These are phyloP conservation scores for Dysidea cf. avara DNA, from an alignment of 37 sponge, comb jelly and placozoan species.

Conservation along the genomic window DNA sequence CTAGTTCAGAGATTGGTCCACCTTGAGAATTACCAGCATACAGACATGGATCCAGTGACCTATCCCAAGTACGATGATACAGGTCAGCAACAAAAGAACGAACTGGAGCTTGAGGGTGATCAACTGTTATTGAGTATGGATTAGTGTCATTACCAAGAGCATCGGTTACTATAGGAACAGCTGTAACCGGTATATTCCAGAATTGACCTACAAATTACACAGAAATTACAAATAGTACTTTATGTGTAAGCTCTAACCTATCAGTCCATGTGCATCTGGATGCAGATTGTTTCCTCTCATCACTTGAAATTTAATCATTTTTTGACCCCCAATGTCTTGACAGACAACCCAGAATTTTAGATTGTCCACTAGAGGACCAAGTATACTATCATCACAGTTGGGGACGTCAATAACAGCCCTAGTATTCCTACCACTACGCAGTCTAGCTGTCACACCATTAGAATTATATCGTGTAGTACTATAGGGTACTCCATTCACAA, in stretches of 20 bases:
- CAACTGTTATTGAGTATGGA: neutral
- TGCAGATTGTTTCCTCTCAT: constrained; percentile 34
- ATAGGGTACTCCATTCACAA: constrained; percentile 14
- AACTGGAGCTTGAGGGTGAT: constrained; percentile 9
- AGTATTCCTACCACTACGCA: neutral
- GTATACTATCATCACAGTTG: constrained; percentile 31
- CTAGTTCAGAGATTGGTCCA: constrained; percentile 39
- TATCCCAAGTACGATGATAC: constrained; percentile 36
- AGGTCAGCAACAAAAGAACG: constrained; percentile 45
- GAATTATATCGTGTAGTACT: neutral
- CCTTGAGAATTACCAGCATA: constrained; percentile 57
- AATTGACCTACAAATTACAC: constrained; percentile 44
- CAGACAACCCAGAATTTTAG: constrained; percentile 46
- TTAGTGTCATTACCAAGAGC: neutral
- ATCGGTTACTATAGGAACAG: constrained; percentile 7
- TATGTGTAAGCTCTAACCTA: constrained; percentile 22
- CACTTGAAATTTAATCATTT: constrained; percentile 55
- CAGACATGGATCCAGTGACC: constrained; percentile 14
- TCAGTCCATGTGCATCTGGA: constrained; percentile 40
- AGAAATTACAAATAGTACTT: neutral
- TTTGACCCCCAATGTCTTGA: constrained; percentile 8
- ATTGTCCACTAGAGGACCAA: too few relatives aligned
- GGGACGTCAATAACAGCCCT: constrained; percentile 42
- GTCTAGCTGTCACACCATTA: constrained; percentile 5
- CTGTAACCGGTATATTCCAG: constrained; percentile 56